phyloP scores from a whole-genome alignment of 2,797 vertebrate genomes.

The Sciaenops ocellatus region DNA sequence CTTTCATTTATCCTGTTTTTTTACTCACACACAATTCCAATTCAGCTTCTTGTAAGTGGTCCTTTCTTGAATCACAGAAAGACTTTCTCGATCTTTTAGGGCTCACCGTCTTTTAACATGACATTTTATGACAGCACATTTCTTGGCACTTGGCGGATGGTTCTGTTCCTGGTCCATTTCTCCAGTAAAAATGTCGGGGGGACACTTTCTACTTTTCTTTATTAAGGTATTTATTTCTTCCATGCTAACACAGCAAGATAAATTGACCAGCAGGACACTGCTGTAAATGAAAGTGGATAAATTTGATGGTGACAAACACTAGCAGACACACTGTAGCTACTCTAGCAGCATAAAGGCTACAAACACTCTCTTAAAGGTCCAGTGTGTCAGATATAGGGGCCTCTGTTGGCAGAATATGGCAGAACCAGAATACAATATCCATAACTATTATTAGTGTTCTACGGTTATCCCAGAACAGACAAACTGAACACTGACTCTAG shows the following conservation, averaged over 20 bases:
- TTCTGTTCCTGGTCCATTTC: background rate
- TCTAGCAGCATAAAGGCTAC: background rate
- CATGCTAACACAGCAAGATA: background rate
- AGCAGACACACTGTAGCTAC: background rate
- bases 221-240: background rate
- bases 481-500: no score
- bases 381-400: no score
- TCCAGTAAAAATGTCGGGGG: background rate
- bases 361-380: background rate
- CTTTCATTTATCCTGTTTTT: background rate
- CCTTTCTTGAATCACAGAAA: background rate
- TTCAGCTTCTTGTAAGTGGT: background rate
- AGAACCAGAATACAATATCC: no score
- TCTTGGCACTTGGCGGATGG: background rate
- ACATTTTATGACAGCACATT: slow-evolving; percentile 6
- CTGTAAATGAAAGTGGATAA: background rate
- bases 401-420: no score
- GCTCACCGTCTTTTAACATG: slow-evolving; percentile 2
- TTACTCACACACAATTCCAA: background rate
- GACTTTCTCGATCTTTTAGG: background rate
- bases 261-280: background rate
- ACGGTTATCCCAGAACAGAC: no score
- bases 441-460: no score
- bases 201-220: background rate
- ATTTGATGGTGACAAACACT: background rate